Base-by-base conservation (phyloP, 2,888 invertebrate species). In the Leptinotarsa rubiginosa region DNA sequence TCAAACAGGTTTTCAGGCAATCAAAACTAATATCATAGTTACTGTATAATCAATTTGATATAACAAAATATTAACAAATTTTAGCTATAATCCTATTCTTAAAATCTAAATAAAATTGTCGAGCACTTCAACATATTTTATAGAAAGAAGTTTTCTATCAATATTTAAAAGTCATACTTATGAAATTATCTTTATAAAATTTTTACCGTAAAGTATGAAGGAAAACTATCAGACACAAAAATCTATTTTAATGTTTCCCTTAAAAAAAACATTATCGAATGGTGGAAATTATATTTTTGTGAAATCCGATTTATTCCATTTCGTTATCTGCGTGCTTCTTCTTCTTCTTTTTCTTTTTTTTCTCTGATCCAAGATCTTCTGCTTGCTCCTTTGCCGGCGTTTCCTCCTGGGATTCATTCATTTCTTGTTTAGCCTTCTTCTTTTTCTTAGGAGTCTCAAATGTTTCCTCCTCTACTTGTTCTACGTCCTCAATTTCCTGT, bases 401-500 rank as follows among this genome's bases (percentile, higher is more conserved):
- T 79, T 79, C 76, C 72, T 77, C 70, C 78, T 77, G 74, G 22
- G 65, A 65, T 73, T 76, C 78, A 18, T 75, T 41, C 2, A 41
- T 10, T 10, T 41, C 77, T 70, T 81, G 75, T 77, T 82, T 81
- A n/a, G 54, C 73, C 72, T 83, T 81, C 64, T 83, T 82, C 72
- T 83, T 81, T 73, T 83, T 84, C 78, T 83, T 84, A 79, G 67
- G 77, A 62, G 77, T 72, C 70, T 81, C 80, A 78, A 83, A 79
- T 75, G 79, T 79, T 80, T 83, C 85, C 65, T 70, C 82, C 85
- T 47, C 79, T 70, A 78, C 80, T 80, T 82, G 75, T 71, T 85
- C 70, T 47, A 89, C 83, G 50, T 79, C 77, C 59, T 81, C 79
- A 71, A 49, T 89, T 81, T 75, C 75, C 65, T 72, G 68, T 67